Conservation (phyloP, 2,113 vertebrate genomes). For the Hypanus sabinus region DNA sequence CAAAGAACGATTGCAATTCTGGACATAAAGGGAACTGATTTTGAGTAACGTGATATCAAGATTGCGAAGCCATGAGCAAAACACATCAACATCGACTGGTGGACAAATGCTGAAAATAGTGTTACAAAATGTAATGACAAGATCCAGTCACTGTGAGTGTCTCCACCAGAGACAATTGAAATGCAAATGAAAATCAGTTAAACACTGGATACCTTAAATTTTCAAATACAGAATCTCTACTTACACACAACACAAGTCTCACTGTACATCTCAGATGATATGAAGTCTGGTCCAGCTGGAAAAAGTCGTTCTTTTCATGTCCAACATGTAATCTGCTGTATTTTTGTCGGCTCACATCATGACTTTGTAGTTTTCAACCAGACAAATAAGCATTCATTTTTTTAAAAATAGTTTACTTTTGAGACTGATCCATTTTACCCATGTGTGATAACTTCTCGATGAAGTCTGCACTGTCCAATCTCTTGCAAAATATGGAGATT, state of each 20-base stretch:
- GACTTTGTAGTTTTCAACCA: not conserved
- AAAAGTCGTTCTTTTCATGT: not conserved
- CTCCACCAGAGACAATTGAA: no score
- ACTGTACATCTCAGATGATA: not conserved
- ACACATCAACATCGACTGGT: not conserved
- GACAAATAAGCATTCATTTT: not conserved
- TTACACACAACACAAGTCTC: not conserved
- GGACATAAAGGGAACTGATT: not conserved
- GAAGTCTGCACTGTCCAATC: not conserved
- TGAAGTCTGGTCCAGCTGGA: not conserved
- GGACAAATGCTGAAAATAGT: not conserved
- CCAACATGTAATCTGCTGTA: not conserved
- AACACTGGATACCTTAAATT: not conserved
- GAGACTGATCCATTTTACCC: not conserved
- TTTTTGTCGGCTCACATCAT: not conserved
- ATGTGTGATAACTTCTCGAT: not conserved
- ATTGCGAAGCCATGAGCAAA: not conserved
- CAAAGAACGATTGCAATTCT: not conserved
- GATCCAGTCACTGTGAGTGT: not conserved
- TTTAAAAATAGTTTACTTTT: conserved; percentile 7
- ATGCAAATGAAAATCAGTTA: not conserved
- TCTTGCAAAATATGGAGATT: not conserved
- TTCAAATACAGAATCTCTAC: not conserved
- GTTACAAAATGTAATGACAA: not conserved
- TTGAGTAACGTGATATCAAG: not conserved